phyloP scores from a whole-genome alignment of 2,113 vertebrate species.

The Oxygymnocypris stewartii region DNA sequence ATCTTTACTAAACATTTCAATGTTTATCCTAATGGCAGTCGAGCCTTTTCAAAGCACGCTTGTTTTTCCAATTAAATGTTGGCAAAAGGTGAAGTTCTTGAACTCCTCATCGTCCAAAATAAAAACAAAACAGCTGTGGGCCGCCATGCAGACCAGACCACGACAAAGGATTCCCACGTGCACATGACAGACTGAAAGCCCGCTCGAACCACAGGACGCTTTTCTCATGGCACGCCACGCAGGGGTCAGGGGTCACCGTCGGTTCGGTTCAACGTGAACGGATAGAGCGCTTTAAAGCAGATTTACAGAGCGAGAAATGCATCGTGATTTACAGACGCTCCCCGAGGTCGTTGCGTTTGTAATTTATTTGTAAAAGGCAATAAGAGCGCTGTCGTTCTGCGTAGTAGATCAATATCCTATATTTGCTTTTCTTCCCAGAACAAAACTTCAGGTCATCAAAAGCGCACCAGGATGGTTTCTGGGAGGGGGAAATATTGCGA shows the following conservation, averaged over 20 bases:
- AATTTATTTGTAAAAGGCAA: slow-evolving; percentile 50
- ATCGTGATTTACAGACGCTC: slow-evolving; percentile 22
- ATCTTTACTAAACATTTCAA: background rate
- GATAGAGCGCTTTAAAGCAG: background rate
- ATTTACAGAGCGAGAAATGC: slow-evolving; percentile 6
- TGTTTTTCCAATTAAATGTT: slow-evolving; percentile 67
- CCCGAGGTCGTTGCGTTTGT: background rate
- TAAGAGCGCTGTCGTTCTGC: slow-evolving; percentile 49
- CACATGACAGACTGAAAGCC: slow-evolving; percentile 59
- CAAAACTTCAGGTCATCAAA: slow-evolving; percentile 60
- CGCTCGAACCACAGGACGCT: background rate
- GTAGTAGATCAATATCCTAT: slow-evolving; percentile 50
- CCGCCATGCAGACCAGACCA: slow-evolving; percentile 50
- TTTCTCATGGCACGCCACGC: slow-evolving; percentile 29
- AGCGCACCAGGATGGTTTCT: slow-evolving; percentile 45
- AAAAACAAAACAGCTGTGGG: slow-evolving; percentile 55
- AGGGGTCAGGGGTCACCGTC: slow-evolving; percentile 45
- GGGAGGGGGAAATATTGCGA: slow-evolving; percentile 2
- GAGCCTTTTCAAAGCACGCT: slow-evolving; percentile 61
- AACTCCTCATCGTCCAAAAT: slow-evolving; percentile 64
- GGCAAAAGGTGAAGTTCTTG: slow-evolving; percentile 58
- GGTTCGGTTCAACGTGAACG: background rate
- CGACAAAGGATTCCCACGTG: slow-evolving; percentile 65
- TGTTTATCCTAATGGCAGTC: slow-evolving; percentile 43
- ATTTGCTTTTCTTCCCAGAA: slow-evolving; percentile 61